Evolutionary conservation across 2,797 vertebrate genomes (phyloP).

Genomic region (Borostomias antarcticus): DNA sequence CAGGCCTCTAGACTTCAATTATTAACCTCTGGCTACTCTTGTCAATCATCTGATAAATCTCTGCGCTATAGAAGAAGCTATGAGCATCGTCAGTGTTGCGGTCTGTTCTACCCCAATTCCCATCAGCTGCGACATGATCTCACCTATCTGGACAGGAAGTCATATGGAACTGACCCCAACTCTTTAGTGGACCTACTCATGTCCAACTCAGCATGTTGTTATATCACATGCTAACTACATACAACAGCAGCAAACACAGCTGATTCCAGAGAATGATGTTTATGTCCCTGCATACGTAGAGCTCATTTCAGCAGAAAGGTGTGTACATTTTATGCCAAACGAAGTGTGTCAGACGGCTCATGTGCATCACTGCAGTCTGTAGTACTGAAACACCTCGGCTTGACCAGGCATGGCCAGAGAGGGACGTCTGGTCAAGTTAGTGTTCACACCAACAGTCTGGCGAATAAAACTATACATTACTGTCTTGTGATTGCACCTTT

Average conservation of each 20-base stretch:
- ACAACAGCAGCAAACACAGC: background rate
- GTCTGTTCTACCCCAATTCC: slow-evolving; percentile 9
- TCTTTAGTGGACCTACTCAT: background rate
- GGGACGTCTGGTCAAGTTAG: background rate
- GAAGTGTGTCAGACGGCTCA: too few species aligned
- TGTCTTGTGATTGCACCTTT: slow-evolving; percentile 7
- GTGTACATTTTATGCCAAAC: too few species aligned
- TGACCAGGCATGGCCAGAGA: background rate
- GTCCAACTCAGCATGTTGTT: slow-evolving; percentile 11
- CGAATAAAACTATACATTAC: slow-evolving; percentile 3
- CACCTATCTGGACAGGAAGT: slow-evolving; percentile 3
- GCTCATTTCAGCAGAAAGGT: too few species aligned
- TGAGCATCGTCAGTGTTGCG: background rate
- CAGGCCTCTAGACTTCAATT: slow-evolving; percentile 83
- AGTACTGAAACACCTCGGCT: background rate
- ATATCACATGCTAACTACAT: background rate
- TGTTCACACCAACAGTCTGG: background rate
- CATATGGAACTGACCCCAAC: background rate
- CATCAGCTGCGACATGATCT: background rate
- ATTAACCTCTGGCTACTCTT: slow-evolving; percentile 61
- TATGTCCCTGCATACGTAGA: background rate
- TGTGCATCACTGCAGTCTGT: background rate
- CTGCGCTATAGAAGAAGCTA: background rate
- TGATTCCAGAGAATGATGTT: background rate
- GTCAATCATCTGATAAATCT: background rate